A percentile compares a stretch with the other conserved stretches of the same genome.
phyloP scores from a whole-genome alignment of 2,113 vertebrate genomes.

The Barnardius zonarius region DNA sequence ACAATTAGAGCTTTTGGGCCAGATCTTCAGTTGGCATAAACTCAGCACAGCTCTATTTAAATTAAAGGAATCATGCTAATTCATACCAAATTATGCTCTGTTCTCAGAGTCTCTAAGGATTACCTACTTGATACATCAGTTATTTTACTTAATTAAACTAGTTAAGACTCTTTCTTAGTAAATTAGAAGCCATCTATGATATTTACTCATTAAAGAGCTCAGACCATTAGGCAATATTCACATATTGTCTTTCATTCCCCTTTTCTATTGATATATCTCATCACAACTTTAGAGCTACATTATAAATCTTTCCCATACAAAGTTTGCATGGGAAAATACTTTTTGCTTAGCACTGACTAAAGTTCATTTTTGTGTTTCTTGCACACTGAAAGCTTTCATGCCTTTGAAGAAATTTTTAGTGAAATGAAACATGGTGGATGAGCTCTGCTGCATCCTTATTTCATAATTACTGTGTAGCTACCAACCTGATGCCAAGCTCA shows the following conservation, averaged over 20 bases:
- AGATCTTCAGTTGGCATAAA: constrained; percentile 27
- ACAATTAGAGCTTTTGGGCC: constrained; percentile 14
- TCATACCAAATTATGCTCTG: constrained; percentile 12
- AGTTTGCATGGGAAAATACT: neutral
- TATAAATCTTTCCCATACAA: neutral
- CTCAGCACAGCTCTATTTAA: neutral
- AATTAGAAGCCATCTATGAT: neutral
- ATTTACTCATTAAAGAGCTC: constrained; percentile 19
- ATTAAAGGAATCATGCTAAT: constrained; percentile 13
- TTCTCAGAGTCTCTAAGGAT: constrained; percentile 6
- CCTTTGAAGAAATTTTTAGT: neutral
- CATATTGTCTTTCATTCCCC: neutral
- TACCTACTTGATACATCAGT: neutral
- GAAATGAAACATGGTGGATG: neutral
- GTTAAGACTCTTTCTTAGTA: neutral
- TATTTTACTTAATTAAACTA: constrained; percentile 41
- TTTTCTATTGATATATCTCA: neutral
- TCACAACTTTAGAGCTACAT: neutral
- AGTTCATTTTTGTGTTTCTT: neutral
- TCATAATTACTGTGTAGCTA: neutral
- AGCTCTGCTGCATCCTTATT: neutral
- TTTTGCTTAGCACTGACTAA: neutral
- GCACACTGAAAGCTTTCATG: neutral
- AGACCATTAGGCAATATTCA: neutral
- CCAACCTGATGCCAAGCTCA: neutral